phyloP scores from a whole-genome alignment of 2,113 vertebrate species.

The Dasyornis broadbenti region DNA sequence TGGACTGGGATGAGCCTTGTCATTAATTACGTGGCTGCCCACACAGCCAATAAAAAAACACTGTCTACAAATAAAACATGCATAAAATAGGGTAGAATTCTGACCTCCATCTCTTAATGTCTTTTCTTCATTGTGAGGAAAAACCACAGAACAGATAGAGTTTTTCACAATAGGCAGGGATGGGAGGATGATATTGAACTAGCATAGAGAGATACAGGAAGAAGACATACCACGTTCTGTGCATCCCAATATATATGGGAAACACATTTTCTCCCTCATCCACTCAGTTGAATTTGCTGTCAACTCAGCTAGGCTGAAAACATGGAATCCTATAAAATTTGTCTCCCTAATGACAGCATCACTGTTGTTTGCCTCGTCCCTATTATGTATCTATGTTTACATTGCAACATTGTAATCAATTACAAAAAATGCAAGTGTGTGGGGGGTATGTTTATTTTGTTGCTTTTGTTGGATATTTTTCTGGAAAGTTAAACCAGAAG shows the following conservation, averaged over 20 bases:
- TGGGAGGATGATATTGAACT: background rate
- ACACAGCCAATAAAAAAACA: background rate
- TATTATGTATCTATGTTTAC: background rate
- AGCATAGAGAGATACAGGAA: background rate
- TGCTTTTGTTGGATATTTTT: background rate
- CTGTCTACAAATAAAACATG: background rate
- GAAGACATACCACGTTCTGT: background rate
- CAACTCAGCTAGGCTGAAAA: background rate
- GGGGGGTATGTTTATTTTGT: fast-evolving
- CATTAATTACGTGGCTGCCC: background rate
- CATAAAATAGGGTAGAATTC: background rate
- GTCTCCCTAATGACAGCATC: background rate
- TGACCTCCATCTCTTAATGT: background rate
- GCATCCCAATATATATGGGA: background rate
- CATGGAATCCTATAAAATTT: background rate
- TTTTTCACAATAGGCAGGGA: background rate
- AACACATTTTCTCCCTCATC: background rate
- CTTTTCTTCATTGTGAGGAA: background rate
- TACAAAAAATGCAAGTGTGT: background rate
- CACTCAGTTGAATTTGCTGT: background rate
- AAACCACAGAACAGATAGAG: background rate
- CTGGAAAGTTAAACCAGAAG: background rate
- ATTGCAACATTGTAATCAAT: background rate
- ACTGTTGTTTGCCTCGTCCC: background rate
- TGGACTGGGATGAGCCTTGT: background rate